These are phyloP conservation scores for Mimas tiliae DNA, from an alignment of 2,888 invertebrate species.

Conservation along the genomic window DNA sequence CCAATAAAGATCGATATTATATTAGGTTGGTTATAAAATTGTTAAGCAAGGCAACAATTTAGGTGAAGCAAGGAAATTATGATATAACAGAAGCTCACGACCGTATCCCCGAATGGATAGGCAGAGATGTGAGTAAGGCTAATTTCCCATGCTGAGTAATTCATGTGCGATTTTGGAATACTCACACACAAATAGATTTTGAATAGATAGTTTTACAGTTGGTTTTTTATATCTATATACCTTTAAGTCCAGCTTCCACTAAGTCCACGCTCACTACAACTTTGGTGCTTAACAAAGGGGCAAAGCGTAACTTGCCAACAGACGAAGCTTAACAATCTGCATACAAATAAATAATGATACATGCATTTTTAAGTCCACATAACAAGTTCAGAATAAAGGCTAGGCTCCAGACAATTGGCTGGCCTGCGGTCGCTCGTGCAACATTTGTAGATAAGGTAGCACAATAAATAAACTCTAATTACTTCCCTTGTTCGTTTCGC, in stretches of 20 bases:
- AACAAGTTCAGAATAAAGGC: slow-evolving; percentile 13
- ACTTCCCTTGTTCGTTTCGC: slow-evolving; percentile 66
- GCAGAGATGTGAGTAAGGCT: too few relatives aligned
- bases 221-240: too few relatives aligned
- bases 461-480: slow-evolving; percentile 78
- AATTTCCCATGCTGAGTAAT: too few relatives aligned
- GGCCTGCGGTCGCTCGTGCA: slow-evolving; percentile 51
- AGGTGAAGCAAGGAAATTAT: neutral
- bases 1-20: neutral
- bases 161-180: too few relatives aligned
- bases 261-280: neutral
- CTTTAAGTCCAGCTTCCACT: neutral
- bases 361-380: slow-evolving; percentile 18
- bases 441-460: slow-evolving; percentile 70
- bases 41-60: neutral
- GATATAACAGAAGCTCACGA: too few relatives aligned
- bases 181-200: too few relatives aligned
- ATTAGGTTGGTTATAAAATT: neutral
- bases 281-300: neutral
- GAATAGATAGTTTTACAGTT: too few relatives aligned
- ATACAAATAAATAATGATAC: slow-evolving; percentile 19
- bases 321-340: neutral
- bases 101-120: too few relatives aligned
- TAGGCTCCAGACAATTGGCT: slow-evolving; percentile 26
- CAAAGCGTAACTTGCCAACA: too few relatives aligned